A percentile compares a stretch with the other conserved stretches of the same genome.
These are phyloP conservation scores for Rhabdomys pumilio DNA, from an alignment of 2,797 vertebrate genomes.

Conservation along the genomic window DNA sequence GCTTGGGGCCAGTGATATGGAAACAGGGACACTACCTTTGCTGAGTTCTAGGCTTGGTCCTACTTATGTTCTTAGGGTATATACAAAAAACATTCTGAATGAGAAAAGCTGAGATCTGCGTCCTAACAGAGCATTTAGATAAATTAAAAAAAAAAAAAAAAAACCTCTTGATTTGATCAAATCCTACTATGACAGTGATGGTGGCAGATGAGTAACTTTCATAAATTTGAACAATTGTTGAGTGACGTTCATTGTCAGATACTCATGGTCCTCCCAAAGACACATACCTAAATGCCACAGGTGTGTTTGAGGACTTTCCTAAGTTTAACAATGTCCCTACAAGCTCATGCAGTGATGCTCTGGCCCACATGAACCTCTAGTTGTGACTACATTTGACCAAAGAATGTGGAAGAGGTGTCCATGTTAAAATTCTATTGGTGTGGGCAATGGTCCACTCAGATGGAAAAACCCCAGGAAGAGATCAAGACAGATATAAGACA, in stretches of 20 bases:
- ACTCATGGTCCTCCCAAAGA: rapidly evolving
- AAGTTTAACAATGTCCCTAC: rapidly evolving
- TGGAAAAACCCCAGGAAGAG: rapidly evolving
- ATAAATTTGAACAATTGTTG: rapidly evolving
- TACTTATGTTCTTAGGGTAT: not conserved
- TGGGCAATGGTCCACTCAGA: rapidly evolving
- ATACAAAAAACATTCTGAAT: not conserved
- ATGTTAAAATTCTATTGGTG: rapidly evolving
- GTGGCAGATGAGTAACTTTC: rapidly evolving
- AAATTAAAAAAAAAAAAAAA: not conserved
- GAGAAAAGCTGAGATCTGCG: not conserved
- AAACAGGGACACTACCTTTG: not conserved
- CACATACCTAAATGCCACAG: rapidly evolving
- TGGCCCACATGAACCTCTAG: rapidly evolving
- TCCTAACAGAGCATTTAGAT: not conserved
- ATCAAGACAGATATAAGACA: rapidly evolving
- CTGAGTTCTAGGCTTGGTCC: not conserved
- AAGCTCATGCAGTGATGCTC: rapidly evolving
- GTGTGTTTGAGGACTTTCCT: rapidly evolving
- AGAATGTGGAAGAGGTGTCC: not conserved
- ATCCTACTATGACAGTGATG: rapidly evolving
- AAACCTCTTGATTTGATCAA: not conserved
- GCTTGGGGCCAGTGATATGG: not conserved
- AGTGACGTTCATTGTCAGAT: not conserved
- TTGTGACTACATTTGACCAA: not conserved